These are phyloP conservation scores for Montipora cactus DNA, from an alignment of 64 coral and sea anemone species.

Conservation along the genomic window DNA sequence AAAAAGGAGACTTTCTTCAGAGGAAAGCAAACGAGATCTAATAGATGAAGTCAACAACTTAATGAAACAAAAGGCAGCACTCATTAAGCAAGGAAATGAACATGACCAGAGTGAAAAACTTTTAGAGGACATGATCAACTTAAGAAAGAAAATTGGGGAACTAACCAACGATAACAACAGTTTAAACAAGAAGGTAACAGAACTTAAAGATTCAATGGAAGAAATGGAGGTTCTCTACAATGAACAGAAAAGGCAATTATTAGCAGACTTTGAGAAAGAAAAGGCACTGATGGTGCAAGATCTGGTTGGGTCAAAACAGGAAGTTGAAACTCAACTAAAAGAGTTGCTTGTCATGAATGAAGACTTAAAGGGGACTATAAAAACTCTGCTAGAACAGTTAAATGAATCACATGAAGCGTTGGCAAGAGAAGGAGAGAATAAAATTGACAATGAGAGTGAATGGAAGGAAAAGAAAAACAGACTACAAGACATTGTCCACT, in stretches of 20 bases:
- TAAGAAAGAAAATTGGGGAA: conserved; percentile 52
- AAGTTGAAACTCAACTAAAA: conserved; percentile 21
- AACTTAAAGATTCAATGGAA: conserved; percentile 38
- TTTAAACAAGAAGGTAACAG: conserved; percentile 40
- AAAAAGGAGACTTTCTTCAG: conserved; percentile 21
- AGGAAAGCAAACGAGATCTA: conserved; percentile 50
- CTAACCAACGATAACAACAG: conserved; percentile 26
- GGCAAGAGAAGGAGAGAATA: conserved; percentile 11
- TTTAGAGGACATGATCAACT: conserved; percentile 6
- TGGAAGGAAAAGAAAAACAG: background rate
- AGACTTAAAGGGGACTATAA: conserved; percentile 63
- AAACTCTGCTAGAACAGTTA: conserved; percentile 55
- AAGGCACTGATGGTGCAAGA: conserved; percentile 37
- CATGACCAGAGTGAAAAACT: background rate
- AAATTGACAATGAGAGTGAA: background rate
- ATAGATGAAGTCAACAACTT: conserved; percentile 28
- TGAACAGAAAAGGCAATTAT: conserved; percentile 29
- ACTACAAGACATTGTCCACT: background rate
- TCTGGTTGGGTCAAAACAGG: conserved; percentile 16
- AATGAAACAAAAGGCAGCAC: conserved; percentile 38
- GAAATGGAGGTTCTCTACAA: conserved; percentile 48
- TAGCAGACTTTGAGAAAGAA: conserved; percentile 30
- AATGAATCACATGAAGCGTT: conserved; percentile 46
- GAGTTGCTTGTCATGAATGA: conserved; percentile 26
- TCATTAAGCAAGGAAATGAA: conserved; percentile 19